A percentile compares a stretch with the other conserved stretches of the same genome.
Conservation (phyloP, 2,888 invertebrate species). For the Patella depressa region DNA sequence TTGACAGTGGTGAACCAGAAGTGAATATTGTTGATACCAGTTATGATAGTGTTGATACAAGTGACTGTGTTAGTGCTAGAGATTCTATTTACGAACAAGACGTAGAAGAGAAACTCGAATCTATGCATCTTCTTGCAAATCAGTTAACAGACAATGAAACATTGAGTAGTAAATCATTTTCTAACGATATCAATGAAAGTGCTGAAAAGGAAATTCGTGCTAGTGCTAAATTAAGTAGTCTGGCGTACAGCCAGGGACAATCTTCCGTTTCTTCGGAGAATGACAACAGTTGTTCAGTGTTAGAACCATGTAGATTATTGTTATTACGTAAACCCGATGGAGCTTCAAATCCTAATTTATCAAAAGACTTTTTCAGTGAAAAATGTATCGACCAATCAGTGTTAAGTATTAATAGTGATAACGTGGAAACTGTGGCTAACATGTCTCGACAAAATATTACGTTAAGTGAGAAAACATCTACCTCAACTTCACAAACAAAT, state of each 20-base stretch:
- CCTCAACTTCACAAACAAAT: conserved; percentile 28
- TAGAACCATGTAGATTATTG: conserved; percentile 36
- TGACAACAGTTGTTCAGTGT: conserved; percentile 31
- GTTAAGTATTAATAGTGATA: conserved; percentile 25
- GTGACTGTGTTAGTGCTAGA: conserved; percentile 40
- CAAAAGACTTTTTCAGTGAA: conserved; percentile 44
- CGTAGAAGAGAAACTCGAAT: conserved; percentile 66
- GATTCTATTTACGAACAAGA: conserved; percentile 68
- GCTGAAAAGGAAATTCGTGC: conserved; percentile 21
- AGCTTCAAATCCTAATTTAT: conserved; percentile 90
- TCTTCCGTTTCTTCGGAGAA: conserved; percentile 26
- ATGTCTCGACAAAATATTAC: conserved; percentile 32
- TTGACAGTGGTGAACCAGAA: conserved; percentile 13
- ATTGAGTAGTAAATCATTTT: conserved; percentile 59
- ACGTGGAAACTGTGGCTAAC: conserved; percentile 17
- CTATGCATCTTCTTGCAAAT: conserved; percentile 35
- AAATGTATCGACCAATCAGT: conserved; percentile 15
- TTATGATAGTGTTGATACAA: conserved; percentile 54
- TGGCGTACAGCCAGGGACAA: conserved; percentile 26
- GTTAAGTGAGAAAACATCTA: conserved; percentile 27
- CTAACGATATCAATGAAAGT: conserved; percentile 40
- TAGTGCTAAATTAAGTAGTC: conserved; percentile 26
- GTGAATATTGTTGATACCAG: conserved; percentile 48
- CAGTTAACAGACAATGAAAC: conserved; percentile 62
- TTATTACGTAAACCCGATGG: conserved; percentile 80